Evolutionary conservation across 2,113 vertebrate genomes (phyloP).

Genomic region (Cepphus grylle): DNA sequence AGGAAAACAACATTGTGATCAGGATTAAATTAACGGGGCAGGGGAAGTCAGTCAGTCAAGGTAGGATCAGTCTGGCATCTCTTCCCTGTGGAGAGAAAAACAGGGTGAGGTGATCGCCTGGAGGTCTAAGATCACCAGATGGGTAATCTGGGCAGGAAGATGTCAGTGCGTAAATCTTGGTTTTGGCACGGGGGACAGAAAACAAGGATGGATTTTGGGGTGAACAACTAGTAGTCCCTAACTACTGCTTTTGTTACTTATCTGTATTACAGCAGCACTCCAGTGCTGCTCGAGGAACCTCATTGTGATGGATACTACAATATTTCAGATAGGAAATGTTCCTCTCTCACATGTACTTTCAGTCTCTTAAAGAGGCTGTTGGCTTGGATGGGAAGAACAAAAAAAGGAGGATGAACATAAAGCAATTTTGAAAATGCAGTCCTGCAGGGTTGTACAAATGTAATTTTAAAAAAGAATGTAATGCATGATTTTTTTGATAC

Average conservation of each 20-base stretch:
- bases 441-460: not conserved
- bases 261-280: not conserved
- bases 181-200: not conserved
- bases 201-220: not conserved
- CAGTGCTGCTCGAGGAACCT: not conserved
- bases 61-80: not conserved
- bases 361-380: not conserved
- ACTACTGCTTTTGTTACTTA: not conserved
- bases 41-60: not conserved
- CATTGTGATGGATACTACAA: not conserved
- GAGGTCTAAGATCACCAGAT: not conserved
- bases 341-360: not conserved
- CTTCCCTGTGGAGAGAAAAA: not conserved
- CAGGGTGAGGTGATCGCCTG: not conserved
- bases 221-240: not conserved
- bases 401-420: not conserved
- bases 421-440: not conserved
- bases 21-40: not conserved
- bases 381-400: not conserved
- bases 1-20: not conserved
- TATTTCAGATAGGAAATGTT: not conserved
- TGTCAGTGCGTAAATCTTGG: not conserved
- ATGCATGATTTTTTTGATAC: not conserved
- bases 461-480: not conserved
- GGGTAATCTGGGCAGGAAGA: not conserved